Evolutionary conservation across 2,113 vertebrate species (phyloP), one percentile per base, ranked within the genome.

Genomic region (Pipa parva): DNA sequence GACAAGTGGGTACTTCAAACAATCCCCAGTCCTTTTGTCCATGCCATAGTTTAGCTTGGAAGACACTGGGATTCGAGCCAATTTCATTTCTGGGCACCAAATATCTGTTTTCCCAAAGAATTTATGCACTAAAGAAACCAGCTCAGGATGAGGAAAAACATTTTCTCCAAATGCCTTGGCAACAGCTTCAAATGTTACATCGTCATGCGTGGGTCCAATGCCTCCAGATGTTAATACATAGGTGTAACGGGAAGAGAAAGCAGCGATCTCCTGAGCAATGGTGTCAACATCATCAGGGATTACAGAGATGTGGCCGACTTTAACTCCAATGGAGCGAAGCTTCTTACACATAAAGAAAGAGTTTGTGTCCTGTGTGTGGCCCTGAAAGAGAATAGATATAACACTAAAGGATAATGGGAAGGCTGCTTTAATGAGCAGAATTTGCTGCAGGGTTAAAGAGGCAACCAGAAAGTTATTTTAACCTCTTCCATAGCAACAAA

Each of bases 131-230:
- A 95, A 74, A 0, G 46, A 59, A 1, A 81, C 59, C 51, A 98
- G 86, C 72, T 98, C 93, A 0, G 95, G 93, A 65, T 98, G 89
- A 0, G 77, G 81, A 31, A 75, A 4, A 0, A 95, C 63, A 4
- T 57, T 65, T 54, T 98, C 95, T 0, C 90, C 84, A 3, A 99
- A 98, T 0, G 95, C 97, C 76, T 73, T 80, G 1, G 94, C 95
- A 1, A 98, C 86, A 0, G 91, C 93, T 78, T 97, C 93, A 0
- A 98, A 94, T 36, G 97, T 99, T 28, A 97, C 88, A 0, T 99
- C 97, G 0, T 98, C 97, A 0, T 98, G 97, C 0, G 97, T 99
- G 76, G 97, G 95, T 27, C 97, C 97, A 0, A 99, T 90, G 62
- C 95, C 95, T 0, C 95, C 97, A 0, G 94, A 92, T 0, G 93